Evolutionary conservation across 2,113 vertebrate species (phyloP).

Genomic region (Meles meles): DNA sequence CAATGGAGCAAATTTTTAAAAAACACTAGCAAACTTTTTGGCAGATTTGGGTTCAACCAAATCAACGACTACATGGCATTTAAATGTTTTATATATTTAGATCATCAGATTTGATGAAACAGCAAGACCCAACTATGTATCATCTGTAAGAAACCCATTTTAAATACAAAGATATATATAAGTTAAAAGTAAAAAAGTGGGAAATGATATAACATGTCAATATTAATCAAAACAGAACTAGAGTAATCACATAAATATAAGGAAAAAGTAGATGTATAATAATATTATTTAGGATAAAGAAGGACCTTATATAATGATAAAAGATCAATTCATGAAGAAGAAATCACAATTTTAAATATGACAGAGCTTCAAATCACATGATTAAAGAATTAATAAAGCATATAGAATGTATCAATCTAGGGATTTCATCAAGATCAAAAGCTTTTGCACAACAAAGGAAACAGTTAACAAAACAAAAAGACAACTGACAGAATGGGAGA

Average conservation of each 20-base stretch:
- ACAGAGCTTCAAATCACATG: not conserved
- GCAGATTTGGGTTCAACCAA: not conserved
- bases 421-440: too few species aligned
- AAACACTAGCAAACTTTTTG: not conserved
- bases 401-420: not conserved
- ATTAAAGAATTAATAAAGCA: not conserved
- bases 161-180: not conserved
- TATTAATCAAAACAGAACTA: too few species aligned
- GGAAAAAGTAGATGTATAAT: too few species aligned
- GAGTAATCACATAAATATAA: too few species aligned
- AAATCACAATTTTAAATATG: not conserved
- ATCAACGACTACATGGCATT: not conserved
- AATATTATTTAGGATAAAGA: too few species aligned
- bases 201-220: too few species aligned
- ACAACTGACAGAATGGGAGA: too few species aligned
- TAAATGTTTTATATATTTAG: not conserved
- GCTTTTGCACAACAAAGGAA: too few species aligned
- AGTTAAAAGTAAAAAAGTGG: not conserved
- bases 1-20: not conserved
- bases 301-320: too few species aligned
- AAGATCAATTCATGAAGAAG: not conserved
- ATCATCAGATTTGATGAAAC: not conserved
- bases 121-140: not conserved
- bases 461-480: too few species aligned
- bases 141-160: not conserved